phyloP scores from a whole-genome alignment of 2,888 invertebrate species.

The Pristionchus japonicus region DNA sequence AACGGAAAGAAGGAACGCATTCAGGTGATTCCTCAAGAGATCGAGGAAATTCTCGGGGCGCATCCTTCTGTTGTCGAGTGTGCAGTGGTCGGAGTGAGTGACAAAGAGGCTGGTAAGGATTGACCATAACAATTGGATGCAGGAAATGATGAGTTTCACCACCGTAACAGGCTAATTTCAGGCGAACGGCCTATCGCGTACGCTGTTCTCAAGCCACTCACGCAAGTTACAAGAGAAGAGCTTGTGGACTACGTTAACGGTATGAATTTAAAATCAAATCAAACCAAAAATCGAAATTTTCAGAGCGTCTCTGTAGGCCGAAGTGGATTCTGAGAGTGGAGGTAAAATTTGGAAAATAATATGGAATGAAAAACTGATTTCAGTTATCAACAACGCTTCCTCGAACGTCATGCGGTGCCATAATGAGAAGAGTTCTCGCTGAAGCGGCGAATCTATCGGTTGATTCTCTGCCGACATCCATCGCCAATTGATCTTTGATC shows the following conservation, averaged over 20 bases:
- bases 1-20: too few relatives aligned
- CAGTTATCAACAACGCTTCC: conserved; percentile 22
- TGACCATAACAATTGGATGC: neutral
- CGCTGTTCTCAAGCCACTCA: conserved; percentile 13
- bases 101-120: conserved; percentile 22
- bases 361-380: neutral
- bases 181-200: conserved; percentile 29
- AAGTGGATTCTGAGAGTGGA: conserved; percentile 23
- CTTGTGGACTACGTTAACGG: conserved; percentile 36
- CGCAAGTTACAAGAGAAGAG: conserved; percentile 19
- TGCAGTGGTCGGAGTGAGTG: conserved; percentile 28
- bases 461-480: neutral
- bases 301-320: conserved; percentile 1
- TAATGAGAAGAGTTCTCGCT: conserved; percentile 12
- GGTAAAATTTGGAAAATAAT: neutral
- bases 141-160: neutral
- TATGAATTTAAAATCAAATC: neutral
- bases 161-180: neutral
- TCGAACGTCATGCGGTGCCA: conserved; percentile 36
- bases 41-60: conserved; percentile 32
- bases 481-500: conserved; percentile 12
- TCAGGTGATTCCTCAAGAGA: conserved; percentile 39
- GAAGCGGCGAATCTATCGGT: conserved; percentile 34
- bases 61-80: conserved; percentile 7
- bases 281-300: neutral